These are phyloP conservation scores for Peromyscus eremicus DNA, from an alignment of 2,797 vertebrate genomes.

Conservation along the genomic window DNA sequence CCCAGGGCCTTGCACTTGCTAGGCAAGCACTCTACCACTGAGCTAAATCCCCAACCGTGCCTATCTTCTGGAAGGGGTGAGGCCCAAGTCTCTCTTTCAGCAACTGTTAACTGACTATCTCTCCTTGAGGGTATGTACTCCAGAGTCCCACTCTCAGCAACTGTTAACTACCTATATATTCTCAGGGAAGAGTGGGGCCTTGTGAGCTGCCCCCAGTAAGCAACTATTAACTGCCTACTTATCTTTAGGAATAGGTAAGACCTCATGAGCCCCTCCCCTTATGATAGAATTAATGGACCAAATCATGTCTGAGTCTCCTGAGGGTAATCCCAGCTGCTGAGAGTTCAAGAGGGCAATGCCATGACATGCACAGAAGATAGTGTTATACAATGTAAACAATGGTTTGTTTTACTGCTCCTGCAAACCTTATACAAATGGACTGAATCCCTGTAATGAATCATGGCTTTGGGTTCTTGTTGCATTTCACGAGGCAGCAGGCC, in stretches of 20 bases:
- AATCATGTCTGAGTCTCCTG: background rate
- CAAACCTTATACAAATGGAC: constrained; percentile 30
- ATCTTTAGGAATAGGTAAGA: background rate
- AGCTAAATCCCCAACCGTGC: too few species aligned
- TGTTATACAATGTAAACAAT: background rate
- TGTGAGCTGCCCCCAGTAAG: background rate
- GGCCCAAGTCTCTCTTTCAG: background rate
- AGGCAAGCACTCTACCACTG: too few species aligned
- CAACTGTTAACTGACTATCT: background rate
- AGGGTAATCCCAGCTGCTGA: background rate
- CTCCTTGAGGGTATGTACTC: background rate
- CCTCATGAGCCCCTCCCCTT: background rate
- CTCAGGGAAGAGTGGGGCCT: background rate
- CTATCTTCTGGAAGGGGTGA: background rate
- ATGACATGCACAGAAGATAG: background rate
- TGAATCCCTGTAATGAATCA: constrained; percentile 38
- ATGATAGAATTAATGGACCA: background rate
- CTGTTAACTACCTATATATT: background rate
- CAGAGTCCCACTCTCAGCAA: background rate
- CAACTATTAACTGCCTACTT: background rate
- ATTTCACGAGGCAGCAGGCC: constrained; percentile 41
- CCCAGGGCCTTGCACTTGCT: too few species aligned
- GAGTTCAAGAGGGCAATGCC: background rate
- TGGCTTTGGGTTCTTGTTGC: constrained; percentile 48
- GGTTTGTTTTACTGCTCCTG: background rate